A percentile compares a stretch with the other conserved stretches of the same genome.
These are phyloP conservation scores for Oophaga pumilio DNA, from an alignment of 2,113 vertebrate genomes.

Conservation along the genomic window DNA sequence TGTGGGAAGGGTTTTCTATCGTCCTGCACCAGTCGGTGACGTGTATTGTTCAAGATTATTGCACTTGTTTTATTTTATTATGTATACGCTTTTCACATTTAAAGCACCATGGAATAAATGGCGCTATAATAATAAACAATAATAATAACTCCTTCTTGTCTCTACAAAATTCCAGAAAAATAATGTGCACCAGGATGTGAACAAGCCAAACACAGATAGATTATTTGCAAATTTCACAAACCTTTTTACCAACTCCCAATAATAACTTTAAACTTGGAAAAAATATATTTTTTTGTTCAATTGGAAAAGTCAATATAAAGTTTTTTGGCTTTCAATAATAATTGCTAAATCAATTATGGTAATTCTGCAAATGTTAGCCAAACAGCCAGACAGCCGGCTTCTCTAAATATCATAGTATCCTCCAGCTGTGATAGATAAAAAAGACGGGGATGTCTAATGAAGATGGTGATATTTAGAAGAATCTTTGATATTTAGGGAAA, in stretches of 20 bases:
- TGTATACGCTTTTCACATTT: too few relatives aligned
- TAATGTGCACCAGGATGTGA: background rate
- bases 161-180: too few relatives aligned
- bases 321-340: conserved; percentile 35
- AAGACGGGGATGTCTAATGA: conserved; percentile 32
- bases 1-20: too few relatives aligned
- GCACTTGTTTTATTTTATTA: too few relatives aligned
- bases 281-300: background rate
- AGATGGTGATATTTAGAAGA: conserved; percentile 53
- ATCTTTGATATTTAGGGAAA: conserved; percentile 57
- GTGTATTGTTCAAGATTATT: too few relatives aligned
- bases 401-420: conserved; percentile 53
- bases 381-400: conserved; percentile 37
- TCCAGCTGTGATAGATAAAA: conserved; percentile 47
- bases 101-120: too few relatives aligned
- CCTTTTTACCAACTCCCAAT: background rate
- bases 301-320: background rate
- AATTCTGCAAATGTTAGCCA: conserved; percentile 50
- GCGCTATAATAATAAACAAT: too few relatives aligned
- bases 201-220: background rate
- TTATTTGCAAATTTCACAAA: background rate
- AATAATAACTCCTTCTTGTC: too few relatives aligned
- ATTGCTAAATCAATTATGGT: conserved; percentile 47
- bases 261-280: background rate
- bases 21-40: too few relatives aligned